Conservation (phyloP, 2,113 vertebrate genomes). For the Corythornis vintsioides region DNA sequence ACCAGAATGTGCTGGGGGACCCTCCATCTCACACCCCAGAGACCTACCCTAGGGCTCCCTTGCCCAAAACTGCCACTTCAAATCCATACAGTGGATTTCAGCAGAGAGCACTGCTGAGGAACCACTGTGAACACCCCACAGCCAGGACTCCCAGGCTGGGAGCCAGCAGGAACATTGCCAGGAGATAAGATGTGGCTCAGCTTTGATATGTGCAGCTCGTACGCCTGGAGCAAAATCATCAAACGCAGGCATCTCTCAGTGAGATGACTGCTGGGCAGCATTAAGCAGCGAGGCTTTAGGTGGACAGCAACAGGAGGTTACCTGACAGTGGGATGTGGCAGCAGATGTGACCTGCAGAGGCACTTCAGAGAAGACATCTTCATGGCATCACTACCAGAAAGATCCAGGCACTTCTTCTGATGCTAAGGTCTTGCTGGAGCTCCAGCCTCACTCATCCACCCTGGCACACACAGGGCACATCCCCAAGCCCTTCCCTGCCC, state of each 20-base stretch:
- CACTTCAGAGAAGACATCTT: background rate
- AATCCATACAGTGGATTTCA: background rate
- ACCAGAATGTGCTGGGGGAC: background rate
- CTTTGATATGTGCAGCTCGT: background rate
- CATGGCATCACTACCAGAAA: rapidly evolving
- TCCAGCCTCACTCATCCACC: background rate
- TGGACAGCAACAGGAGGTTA: background rate
- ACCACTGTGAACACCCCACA: rapidly evolving
- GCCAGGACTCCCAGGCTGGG: background rate
- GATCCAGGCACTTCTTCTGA: background rate
- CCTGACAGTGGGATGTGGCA: background rate
- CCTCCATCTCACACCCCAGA: background rate
- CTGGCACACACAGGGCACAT: background rate
- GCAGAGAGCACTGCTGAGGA: background rate
- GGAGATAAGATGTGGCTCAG: background rate
- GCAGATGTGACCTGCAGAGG: background rate
- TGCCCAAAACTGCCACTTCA: background rate
- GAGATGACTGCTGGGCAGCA: rapidly evolving
- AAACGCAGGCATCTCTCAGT: rapidly evolving
- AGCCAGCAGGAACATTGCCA: background rate
- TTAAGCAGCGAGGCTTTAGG: rapidly evolving
- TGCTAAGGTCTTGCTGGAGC: rapidly evolving
- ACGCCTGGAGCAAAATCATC: background rate
- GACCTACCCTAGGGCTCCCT: background rate
- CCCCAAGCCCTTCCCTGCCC: background rate